Conservation (phyloP, 2,113 vertebrate species). For the Oryzias melastigma region DNA sequence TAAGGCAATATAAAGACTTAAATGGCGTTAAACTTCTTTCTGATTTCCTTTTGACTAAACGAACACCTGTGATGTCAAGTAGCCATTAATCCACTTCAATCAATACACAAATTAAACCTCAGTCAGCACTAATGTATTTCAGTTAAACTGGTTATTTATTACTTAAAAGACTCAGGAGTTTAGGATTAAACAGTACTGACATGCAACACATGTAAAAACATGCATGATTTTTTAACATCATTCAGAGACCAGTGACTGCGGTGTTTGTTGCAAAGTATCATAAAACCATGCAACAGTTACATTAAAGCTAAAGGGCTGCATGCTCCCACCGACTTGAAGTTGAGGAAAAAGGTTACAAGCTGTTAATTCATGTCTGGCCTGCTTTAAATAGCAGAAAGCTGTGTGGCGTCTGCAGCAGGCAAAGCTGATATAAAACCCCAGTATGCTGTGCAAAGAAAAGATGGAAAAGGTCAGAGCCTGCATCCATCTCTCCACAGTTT, state of each 20-base stretch:
- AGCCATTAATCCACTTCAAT: conserved; percentile 22
- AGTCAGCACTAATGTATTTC: conserved; percentile 15
- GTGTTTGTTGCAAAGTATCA: neutral
- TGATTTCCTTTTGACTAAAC: neutral
- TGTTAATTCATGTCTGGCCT: conserved; percentile 39
- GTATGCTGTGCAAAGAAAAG: conserved; percentile 28
- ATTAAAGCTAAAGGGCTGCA: conserved; percentile 6
- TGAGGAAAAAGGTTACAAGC: conserved; percentile 18
- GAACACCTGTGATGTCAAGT: conserved; percentile 16
- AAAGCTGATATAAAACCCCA: conserved; percentile 49
- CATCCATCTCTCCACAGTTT: conserved; percentile 51
- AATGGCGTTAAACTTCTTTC: neutral
- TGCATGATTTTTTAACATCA: conserved; percentile 30
- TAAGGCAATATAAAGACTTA: neutral
- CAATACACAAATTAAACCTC: conserved; percentile 20
- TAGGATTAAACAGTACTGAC: neutral
- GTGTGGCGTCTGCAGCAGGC: conserved; percentile 18
- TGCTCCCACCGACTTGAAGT: conserved; percentile 10
- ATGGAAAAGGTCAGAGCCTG: conserved; percentile 58
- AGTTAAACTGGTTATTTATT: conserved; percentile 38
- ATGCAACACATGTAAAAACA: neutral
- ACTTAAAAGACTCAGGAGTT: conserved; percentile 27
- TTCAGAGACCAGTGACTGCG: conserved; percentile 8
- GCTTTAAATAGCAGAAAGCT: conserved; percentile 34
- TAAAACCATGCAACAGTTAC: conserved; percentile 10